phyloP scores from a whole-genome alignment of 2,888 invertebrate genomes.

The Eupelmus urozonus region DNA sequence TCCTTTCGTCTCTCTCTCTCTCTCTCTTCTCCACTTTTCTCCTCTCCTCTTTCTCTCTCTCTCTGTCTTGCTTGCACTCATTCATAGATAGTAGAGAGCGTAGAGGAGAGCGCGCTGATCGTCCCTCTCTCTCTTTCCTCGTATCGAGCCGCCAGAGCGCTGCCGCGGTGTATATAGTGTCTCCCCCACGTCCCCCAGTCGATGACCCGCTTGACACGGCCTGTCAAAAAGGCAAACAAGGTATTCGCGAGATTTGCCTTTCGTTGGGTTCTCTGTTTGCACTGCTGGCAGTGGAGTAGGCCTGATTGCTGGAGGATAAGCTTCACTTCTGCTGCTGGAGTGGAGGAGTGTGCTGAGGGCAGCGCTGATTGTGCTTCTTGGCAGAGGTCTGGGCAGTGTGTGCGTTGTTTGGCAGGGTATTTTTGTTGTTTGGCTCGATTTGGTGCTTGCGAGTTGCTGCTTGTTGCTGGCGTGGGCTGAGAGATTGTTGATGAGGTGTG shows the following conservation, averaged over 20 bases:
- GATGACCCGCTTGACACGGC: constrained; percentile 55
- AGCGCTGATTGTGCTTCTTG: no score
- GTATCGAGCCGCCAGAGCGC: constrained; percentile 51
- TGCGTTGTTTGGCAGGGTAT: no score
- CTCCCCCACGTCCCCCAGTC: constrained; percentile 54
- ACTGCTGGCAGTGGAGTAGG: no score
- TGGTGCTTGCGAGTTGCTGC: no score
- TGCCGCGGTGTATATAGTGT: constrained; percentile 13
- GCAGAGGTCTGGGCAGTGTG: no score
- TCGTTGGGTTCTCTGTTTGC: neutral
- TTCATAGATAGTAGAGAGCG: neutral
- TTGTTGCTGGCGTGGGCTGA: no score
- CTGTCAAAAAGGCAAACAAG: constrained; percentile 52
- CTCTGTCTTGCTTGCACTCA: constrained; percentile 28
- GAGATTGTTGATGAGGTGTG: no score
- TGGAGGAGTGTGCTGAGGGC: no score
- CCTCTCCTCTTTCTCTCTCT: constrained; percentile 19
- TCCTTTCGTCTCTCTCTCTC: constrained; percentile 12
- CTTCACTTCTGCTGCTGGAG: no score
- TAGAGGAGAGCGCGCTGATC: neutral
- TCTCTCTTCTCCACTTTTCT: constrained; percentile 28
- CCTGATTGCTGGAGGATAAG: neutral
- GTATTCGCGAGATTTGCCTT: neutral
- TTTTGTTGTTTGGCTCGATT: no score
- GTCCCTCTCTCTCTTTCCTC: constrained; percentile 32